Conservation (phyloP, 2,888 invertebrate species). For the Coremacera marginata region DNA sequence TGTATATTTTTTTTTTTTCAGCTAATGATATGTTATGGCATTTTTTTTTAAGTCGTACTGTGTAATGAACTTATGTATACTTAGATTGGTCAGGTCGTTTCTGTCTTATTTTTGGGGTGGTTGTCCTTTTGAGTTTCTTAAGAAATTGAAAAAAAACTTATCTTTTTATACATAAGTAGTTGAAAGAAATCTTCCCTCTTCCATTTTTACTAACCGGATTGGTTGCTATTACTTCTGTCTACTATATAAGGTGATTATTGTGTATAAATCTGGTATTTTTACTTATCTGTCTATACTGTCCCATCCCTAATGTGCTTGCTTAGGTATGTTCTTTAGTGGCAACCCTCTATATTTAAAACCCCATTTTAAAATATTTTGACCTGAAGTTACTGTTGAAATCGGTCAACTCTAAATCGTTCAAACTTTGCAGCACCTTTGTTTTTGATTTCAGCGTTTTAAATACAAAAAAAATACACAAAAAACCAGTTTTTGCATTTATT, state of each 20-base stretch:
- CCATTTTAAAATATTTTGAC: not conserved
- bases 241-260: not conserved
- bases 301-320: not conserved
- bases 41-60: not conserved
- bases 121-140: slow-evolving; percentile 3
- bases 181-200: not conserved
- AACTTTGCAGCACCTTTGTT: not conserved
- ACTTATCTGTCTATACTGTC: not conserved
- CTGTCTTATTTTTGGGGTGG: slow-evolving; percentile 21
- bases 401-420: slow-evolving; percentile 19
- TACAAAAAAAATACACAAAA: not conserved
- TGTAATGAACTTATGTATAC: not conserved
- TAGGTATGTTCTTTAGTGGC: not conserved
- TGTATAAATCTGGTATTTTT: not conserved
- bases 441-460: not conserved
- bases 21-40: not conserved
- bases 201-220: not conserved
- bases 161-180: not conserved
- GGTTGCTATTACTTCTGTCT: not conserved
- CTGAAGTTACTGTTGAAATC: slow-evolving; percentile 29
- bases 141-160: not conserved
- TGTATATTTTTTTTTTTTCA: not conserved
- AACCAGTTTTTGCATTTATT: slow-evolving; percentile 11
- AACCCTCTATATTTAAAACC: not conserved
- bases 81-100: slow-evolving; percentile 22